Conservation (phyloP, 2,797 vertebrate genomes). For the Gambelia wislizenii region DNA sequence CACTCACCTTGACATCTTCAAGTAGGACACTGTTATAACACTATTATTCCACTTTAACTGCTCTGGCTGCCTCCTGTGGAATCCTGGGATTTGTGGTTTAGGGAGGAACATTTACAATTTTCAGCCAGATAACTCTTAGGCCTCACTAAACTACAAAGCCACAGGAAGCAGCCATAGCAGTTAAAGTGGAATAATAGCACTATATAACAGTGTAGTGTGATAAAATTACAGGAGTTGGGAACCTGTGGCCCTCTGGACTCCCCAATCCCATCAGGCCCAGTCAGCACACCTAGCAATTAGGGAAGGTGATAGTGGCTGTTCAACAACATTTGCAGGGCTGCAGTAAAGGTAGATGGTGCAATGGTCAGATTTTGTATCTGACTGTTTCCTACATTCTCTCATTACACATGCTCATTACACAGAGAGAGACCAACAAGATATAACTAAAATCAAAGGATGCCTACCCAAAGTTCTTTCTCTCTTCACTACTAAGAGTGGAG, state of each 20-base stretch:
- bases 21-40: background rate
- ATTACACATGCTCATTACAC: background rate
- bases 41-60: too few relatives aligned
- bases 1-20: background rate
- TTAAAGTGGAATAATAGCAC: too few relatives aligned
- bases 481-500: background rate
- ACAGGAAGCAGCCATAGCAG: too few relatives aligned
- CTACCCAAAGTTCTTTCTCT: too few relatives aligned
- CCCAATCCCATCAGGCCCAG: background rate
- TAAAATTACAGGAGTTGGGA: background rate
- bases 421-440: background rate
- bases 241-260: background rate
- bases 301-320: background rate
- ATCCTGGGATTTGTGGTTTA: too few relatives aligned
- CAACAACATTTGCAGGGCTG: background rate
- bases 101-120: too few relatives aligned
- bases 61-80: too few relatives aligned
- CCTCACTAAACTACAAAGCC: too few relatives aligned
- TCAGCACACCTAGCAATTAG: background rate
- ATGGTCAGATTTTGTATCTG: background rate
- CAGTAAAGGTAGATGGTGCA: background rate
- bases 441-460: background rate
- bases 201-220: too few relatives aligned
- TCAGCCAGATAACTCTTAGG: too few relatives aligned
- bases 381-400: background rate